phyloP scores from a whole-genome alignment of 2,888 invertebrate genomes.

The Bembecia ichneumoniformis region DNA sequence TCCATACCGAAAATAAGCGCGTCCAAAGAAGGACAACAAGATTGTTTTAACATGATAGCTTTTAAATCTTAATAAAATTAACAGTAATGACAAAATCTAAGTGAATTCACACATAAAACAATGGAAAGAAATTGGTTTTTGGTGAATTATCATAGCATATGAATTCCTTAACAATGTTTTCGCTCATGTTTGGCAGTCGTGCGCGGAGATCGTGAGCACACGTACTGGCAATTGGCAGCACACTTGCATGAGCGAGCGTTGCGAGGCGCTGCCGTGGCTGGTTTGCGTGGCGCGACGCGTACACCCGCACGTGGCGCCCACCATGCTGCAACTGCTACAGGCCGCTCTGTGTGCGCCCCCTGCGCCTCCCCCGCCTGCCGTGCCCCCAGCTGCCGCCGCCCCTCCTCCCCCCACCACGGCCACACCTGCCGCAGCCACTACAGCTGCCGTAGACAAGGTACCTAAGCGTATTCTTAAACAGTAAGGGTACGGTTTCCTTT shows the following conservation, averaged over 20 bases:
- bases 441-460: neutral
- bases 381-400: slow-evolving; percentile 4
- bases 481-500: too few relatives aligned
- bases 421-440: slow-evolving; percentile 11
- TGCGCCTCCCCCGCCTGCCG: slow-evolving; percentile 9
- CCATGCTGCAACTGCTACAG: slow-evolving; percentile 90
- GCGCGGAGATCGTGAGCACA: slow-evolving; percentile 91
- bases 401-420: slow-evolving; percentile 8
- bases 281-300: slow-evolving; percentile 87
- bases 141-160: too few relatives aligned
- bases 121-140: too few relatives aligned
- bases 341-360: slow-evolving; percentile 81
- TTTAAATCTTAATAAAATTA: too few relatives aligned
- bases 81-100: too few relatives aligned
- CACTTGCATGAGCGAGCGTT: slow-evolving; percentile 82
- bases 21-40: too few relatives aligned
- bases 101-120: too few relatives aligned
- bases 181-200: slow-evolving; percentile 61
- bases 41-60: too few relatives aligned
- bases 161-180: too few relatives aligned
- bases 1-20: too few relatives aligned
- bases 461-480: neutral
- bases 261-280: slow-evolving; percentile 83
- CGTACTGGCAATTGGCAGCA: slow-evolving; percentile 97
- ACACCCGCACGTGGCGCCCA: slow-evolving; percentile 93